These are phyloP conservation scores for Napeogenes sylphis DNA, from an alignment of 2,888 invertebrate species.

Conservation along the genomic window DNA sequence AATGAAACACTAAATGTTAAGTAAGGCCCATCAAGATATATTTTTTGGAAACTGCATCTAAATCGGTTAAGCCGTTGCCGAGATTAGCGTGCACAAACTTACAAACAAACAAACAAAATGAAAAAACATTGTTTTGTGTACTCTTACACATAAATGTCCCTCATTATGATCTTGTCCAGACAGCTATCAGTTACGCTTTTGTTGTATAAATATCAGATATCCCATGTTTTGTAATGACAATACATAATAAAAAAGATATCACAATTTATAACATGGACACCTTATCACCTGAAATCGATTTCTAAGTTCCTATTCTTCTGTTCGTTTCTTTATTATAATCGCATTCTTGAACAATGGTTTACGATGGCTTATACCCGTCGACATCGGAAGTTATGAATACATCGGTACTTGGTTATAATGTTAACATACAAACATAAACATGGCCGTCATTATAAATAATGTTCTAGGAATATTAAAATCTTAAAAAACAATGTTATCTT, in stretches of 20 bases:
- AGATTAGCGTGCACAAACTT: no score
- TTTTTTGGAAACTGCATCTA: no score
- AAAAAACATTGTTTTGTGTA: no score
- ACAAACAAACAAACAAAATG: no score
- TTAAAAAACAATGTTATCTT: background rate
- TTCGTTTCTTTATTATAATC: slow-evolving; percentile 49
- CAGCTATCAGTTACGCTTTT: no score
- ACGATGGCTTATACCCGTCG: slow-evolving; percentile 47
- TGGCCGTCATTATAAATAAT: slow-evolving; percentile 36
- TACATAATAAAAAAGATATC: slow-evolving; percentile 1
- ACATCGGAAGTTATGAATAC: slow-evolving; percentile 59
- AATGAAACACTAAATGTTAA: no score
- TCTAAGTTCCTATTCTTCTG: slow-evolving; percentile 17
- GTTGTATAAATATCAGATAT: no score
- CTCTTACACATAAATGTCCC: no score
- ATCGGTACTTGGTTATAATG: slow-evolving; percentile 45
- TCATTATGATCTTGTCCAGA: no score
- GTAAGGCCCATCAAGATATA: no score
- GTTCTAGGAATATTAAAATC: slow-evolving; percentile 5
- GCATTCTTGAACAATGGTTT: slow-evolving; percentile 56
- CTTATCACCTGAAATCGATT: background rate
- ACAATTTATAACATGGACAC: background rate
- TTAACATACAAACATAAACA: slow-evolving; percentile 36
- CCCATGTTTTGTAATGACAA: no score
- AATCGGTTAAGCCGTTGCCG: no score